A percentile compares a stretch with the other conserved stretches of the same genome.
Evolutionary conservation across 2,797 vertebrate species (phyloP).

Genomic region (Dicrostonyx torquatus): DNA sequence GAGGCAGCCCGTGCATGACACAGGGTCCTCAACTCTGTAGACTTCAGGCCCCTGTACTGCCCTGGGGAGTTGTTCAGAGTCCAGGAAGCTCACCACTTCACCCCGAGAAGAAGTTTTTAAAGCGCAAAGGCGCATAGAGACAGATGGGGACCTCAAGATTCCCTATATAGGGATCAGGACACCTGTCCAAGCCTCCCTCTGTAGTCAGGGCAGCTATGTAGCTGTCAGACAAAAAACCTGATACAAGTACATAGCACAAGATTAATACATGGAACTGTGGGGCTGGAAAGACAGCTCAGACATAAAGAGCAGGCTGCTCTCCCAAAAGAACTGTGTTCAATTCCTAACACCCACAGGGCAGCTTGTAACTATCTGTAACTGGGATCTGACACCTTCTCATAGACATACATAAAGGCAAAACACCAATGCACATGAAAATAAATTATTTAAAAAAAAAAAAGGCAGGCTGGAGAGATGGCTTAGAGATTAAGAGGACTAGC

Average conservation of each 20-base stretch:
- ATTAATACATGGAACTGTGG: not conserved
- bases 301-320: not conserved
- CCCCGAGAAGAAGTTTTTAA: not conserved
- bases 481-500: no score
- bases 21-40: not conserved
- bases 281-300: not conserved
- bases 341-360: not conserved
- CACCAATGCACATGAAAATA: not conserved
- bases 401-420: not conserved
- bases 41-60: not conserved
- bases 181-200: not conserved
- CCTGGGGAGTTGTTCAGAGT: not conserved
- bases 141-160: not conserved
- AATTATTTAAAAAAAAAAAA: not conserved
- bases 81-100: slow-evolving; percentile 3
- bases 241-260: not conserved
- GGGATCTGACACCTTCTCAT: not conserved
- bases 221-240: not conserved
- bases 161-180: not conserved
- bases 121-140: not conserved
- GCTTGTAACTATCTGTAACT: not conserved
- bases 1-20: not conserved
- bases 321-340: not conserved
- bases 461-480: no score
- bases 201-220: not conserved